Conservation (phyloP, 2,113 vertebrate genomes). For the Willisornis vidua region DNA sequence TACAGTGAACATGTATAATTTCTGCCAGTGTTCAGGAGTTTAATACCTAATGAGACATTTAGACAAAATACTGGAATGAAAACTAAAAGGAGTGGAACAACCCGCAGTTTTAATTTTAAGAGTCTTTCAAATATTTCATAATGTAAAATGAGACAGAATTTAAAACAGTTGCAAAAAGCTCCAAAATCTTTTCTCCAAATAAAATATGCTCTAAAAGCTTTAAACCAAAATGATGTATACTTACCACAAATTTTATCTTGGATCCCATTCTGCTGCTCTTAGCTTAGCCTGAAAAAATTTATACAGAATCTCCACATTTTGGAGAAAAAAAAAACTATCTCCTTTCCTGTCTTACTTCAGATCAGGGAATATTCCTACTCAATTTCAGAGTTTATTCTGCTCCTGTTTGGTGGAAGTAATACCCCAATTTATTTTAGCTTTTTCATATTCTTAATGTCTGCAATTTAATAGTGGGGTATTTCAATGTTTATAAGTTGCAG, state of each 20-base stretch:
- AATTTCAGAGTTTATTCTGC: neutral
- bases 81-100: neutral
- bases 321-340: rapidly evolving
- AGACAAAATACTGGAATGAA: neutral
- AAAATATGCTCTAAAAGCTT: neutral
- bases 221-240: neutral
- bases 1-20: neutral
- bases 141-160: neutral
- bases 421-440: neutral
- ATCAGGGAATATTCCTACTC: neutral
- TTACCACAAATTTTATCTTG: neutral
- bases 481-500: neutral
- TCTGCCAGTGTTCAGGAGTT: neutral
- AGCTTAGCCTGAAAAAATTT: neutral
- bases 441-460: neutral
- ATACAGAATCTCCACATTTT: neutral
- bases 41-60: neutral
- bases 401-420: neutral
- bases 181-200: neutral
- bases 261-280: neutral
- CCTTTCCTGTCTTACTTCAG: neutral
- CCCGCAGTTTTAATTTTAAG: neutral
- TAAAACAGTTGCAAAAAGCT: neutral
- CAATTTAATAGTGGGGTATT: neutral
- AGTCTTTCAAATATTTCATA: neutral